Evolutionary conservation across 2,888 invertebrate genomes (phyloP).

Genomic region (Plagodis dolabraria): DNA sequence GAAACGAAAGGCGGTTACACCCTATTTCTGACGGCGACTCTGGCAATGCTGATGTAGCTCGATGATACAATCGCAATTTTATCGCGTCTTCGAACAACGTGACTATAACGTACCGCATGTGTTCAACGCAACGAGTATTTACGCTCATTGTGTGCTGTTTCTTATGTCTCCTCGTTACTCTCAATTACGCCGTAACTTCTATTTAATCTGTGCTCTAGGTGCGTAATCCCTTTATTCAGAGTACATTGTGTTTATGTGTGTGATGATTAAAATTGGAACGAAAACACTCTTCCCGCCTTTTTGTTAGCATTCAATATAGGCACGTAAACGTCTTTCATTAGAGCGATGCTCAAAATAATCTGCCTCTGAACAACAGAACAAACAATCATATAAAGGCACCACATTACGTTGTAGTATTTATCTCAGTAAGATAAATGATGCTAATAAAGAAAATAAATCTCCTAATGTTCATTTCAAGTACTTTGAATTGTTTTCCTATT

Average conservation of each 20-base stretch:
- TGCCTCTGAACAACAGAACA: conserved; percentile 5
- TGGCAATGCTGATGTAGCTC: conserved; percentile 1
- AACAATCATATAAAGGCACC: conserved; percentile 1
- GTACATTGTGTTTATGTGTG: conserved; percentile 22
- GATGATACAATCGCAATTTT: conserved; percentile 61
- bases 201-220: not conserved
- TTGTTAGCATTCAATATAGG: conserved; percentile 7
- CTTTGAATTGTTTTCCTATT: conserved; percentile 1
- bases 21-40: not conserved
- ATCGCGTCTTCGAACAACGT: conserved; percentile 38
- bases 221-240: conserved; percentile 20
- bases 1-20: not conserved
- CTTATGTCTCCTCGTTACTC: conserved; percentile 35
- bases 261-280: conserved; percentile 16
- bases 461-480: not conserved
- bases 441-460: not conserved
- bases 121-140: conserved; percentile 20
- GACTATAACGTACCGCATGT: conserved; percentile 42
- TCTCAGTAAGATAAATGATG: not conserved
- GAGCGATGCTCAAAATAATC: conserved; percentile 11
- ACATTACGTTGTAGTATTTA: not conserved
- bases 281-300: conserved; percentile 2
- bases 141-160: conserved; percentile 27
- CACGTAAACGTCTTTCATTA: conserved; percentile 8
- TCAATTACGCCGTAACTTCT: not conserved